These are phyloP conservation scores for Macrosteles quadrilineatus DNA, from an alignment of 1,140 invertebrate genomes.

Conservation along the genomic window DNA sequence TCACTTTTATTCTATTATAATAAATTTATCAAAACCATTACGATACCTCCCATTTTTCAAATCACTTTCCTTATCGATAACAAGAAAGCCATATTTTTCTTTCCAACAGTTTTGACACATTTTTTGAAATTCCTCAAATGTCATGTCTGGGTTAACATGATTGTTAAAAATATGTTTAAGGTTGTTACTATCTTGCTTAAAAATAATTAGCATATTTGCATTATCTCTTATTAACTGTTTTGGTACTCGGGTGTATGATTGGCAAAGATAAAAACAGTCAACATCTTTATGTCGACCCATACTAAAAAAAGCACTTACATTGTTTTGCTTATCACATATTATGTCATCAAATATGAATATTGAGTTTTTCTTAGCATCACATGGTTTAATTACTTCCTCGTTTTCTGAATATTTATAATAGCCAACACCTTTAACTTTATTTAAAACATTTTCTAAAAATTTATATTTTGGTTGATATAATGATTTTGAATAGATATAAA, in stretches of 20 bases:
- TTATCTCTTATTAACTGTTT: slow-evolving; percentile 51
- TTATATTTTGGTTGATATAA: slow-evolving; percentile 45
- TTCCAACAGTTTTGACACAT: slow-evolving; percentile 13
- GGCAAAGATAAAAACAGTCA: slow-evolving; percentile 49
- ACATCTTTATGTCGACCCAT: slow-evolving; percentile 48
- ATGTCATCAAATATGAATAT: slow-evolving; percentile 51
- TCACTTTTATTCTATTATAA: neutral
- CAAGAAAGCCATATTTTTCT: slow-evolving; percentile 42
- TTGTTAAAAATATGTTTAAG: slow-evolving; percentile 28
- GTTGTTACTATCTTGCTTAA: slow-evolving; percentile 24
- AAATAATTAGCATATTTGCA: slow-evolving; percentile 46
- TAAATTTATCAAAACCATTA: slow-evolving; percentile 44
- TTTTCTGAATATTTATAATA: slow-evolving; percentile 40
- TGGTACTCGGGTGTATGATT: slow-evolving; percentile 48
- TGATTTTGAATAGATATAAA: slow-evolving; percentile 46
- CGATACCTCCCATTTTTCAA: slow-evolving; percentile 44
- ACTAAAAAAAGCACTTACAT: slow-evolving; percentile 47
- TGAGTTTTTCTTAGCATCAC: slow-evolving; percentile 43
- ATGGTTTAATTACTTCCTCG: slow-evolving; percentile 42
- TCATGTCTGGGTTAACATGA: slow-evolving; percentile 20
- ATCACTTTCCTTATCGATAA: slow-evolving; percentile 45
- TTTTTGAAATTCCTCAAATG: slow-evolving; percentile 12
- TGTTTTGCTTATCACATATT: slow-evolving; percentile 47
- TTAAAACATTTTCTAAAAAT: slow-evolving; percentile 39
- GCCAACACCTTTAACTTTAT: slow-evolving; percentile 38